Base-by-base conservation (phyloP, 2,888 invertebrate genomes). In the Eupsilia transversa region DNA sequence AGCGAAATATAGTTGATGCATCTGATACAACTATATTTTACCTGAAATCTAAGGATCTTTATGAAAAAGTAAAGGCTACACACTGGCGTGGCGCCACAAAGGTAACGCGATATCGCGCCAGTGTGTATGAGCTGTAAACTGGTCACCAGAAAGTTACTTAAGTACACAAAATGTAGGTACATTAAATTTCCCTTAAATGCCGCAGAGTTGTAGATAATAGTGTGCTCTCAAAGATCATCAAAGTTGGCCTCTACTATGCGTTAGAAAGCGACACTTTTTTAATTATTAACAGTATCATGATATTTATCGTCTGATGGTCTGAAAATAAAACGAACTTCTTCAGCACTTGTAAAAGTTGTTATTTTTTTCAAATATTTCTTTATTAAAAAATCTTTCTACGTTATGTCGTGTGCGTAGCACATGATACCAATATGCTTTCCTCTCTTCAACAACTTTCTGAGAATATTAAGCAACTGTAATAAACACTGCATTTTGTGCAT, bases 381-480 rank as follows among this genome's bases (percentile, higher is more conserved):
- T 54, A 56, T 7, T 17, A 30, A 30, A 17, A 56, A 30, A 56
- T 17, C 3, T 56, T 56, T 57, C 20, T 33, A 4, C 30, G 20
- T 57, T 33, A 20, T 57, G 57, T 20, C 57, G n/a, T n/a, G n/a
- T n/a, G n/a, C n/a, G n/a, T n/a, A n/a, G 43, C 52, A n/a, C 43
- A 1, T 30, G 20, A 35, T 54, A 17, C 76, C 65, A 43, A 52
- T 63, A 63, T 30, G 35, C 65, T 65, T 76, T 54, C 30, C 30
- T 43, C 52, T 54, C 30, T 30, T 5, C 14, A 6, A 41, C n/a
- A 17, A 9, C 35, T 35, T 33, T 27, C 12, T 43, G 20, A 30
- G 73, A 75, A 76, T 63, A 52, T n/a, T n/a, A n/a, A n/a, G n/a
- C 23, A 17, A 72, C 17, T 43, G 27, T 56, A 17, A 33, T 14